Evolutionary conservation across 1,140 invertebrate genomes (phyloP).

Genomic region (Ganaspis sp.): DNA sequence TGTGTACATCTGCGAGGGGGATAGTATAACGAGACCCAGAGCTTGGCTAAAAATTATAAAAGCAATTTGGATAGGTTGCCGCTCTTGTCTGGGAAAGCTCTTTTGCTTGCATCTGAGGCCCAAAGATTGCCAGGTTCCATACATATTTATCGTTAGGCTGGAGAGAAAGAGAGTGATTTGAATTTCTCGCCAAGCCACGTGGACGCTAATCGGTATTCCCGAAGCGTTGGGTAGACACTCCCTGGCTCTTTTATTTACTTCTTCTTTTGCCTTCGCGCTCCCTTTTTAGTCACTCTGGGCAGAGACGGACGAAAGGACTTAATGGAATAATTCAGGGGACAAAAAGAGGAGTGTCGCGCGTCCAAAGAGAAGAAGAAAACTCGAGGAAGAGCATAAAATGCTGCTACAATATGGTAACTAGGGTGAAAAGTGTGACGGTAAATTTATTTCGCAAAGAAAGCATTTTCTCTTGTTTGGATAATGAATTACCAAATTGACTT

Average conservation of each 20-base stretch:
- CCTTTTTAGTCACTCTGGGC: not conserved
- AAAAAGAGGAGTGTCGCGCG: conserved; percentile 27
- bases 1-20: not conserved
- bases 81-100: not conserved
- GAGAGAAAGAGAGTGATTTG: conserved; percentile 50
- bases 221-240: conserved; percentile 13
- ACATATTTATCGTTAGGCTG: conserved; percentile 55
- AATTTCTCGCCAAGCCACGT: conserved; percentile 53
- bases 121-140: conserved; percentile 36
- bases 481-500: conserved; percentile 11
- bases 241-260: conserved; percentile 34
- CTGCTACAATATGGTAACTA: conserved; percentile 19
- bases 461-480: conserved; percentile 20
- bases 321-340: conserved; percentile 52
- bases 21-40: not conserved
- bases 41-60: conserved; percentile 19
- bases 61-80: conserved; percentile 17
- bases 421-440: conserved; percentile 24
- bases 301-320: conserved; percentile 37
- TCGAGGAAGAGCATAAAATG: conserved; percentile 19
- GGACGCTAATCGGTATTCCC: conserved; percentile 35
- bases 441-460: conserved; percentile 31
- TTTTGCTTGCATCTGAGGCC: conserved; percentile 16
- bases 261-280: conserved; percentile 10
- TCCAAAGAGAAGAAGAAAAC: conserved; percentile 41